A percentile compares a stretch with the other conserved stretches of the same genome.
Evolutionary conservation across 2,113 vertebrate species (phyloP).

Genomic region (Todiramphus saurophagus): DNA sequence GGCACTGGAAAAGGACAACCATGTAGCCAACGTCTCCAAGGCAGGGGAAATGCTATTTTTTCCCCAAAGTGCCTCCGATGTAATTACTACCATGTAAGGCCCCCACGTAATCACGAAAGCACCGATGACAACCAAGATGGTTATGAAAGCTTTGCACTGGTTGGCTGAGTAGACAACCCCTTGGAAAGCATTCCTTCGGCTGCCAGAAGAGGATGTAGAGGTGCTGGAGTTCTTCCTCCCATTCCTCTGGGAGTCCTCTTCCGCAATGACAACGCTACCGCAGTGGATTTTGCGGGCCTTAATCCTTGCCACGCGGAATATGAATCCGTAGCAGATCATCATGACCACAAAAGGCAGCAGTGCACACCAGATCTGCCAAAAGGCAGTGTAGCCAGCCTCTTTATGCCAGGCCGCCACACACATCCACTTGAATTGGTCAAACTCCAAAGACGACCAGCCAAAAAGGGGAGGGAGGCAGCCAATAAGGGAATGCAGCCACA

Average conservation of each 20-base stretch:
- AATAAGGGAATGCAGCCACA: constrained; percentile 94
- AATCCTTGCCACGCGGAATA: constrained; percentile 93
- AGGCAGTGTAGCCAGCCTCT: constrained; percentile 86
- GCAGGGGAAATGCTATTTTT: constrained; percentile 86
- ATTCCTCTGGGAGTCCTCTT: constrained; percentile 80
- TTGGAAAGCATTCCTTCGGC: constrained; percentile 81
- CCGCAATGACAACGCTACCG: constrained; percentile 82
- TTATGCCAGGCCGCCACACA: constrained; percentile 95
- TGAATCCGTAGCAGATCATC: constrained; percentile 92
- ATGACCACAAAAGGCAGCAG: constrained; percentile 87
- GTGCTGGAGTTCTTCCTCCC: constrained; percentile 95
- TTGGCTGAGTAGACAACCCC: constrained; percentile 92
- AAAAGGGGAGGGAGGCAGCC: constrained; percentile 96
- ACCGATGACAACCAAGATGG: constrained; percentile 94
- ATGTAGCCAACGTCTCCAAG: constrained; percentile 91
- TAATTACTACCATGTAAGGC: constrained; percentile 91
- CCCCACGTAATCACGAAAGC: constrained; percentile 94
- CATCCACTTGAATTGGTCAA: constrained; percentile 95
- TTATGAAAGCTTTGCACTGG: constrained; percentile 96
- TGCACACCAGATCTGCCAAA: constrained; percentile 95
- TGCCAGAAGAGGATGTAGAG: constrained; percentile 91
- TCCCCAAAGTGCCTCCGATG: constrained; percentile 91
- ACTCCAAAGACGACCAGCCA: constrained; percentile 94
- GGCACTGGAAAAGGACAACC: constrained; percentile 94
- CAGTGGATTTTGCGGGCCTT: constrained; percentile 98